Evolutionary conservation across 1,140 invertebrate species (phyloP).

Genomic region (roundworm (Caenorhabditis elegans)): DNA sequence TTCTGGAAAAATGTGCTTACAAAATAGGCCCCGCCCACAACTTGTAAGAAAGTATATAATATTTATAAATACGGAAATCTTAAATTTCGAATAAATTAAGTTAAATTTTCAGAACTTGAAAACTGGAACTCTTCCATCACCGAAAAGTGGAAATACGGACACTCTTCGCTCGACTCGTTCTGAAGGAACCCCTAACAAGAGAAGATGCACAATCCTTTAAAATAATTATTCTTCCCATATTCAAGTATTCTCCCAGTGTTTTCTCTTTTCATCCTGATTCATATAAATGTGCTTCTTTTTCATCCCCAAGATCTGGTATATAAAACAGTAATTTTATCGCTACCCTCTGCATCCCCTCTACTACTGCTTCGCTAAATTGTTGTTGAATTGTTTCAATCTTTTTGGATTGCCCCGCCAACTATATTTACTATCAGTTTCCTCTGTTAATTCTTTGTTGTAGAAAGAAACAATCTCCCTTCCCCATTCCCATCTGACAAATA

Average conservation of each 20-base stretch:
- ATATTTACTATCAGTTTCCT: background rate
- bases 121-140: constrained; percentile 5
- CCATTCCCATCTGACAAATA: background rate
- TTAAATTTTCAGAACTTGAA: background rate
- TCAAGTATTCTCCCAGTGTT: no score
- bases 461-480: background rate
- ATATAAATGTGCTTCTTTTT: background rate
- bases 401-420: background rate
- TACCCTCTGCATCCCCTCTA: background rate
- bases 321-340: constrained; percentile 29
- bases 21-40: no score
- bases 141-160: constrained; percentile 12
- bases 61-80: no score
- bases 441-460: constrained; percentile 9
- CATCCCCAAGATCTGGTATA: constrained; percentile 11
- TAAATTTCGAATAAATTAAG: no score
- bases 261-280: no score
- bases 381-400: background rate
- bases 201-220: constrained; percentile 38
- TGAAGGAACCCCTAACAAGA: background rate
- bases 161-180: constrained; percentile 37
- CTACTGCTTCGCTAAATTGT: background rate
- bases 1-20: no score
- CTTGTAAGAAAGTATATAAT: no score
- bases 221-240: background rate